phyloP scores from a whole-genome alignment of 2,888 invertebrate genomes.

The Itoplectis maculator region DNA sequence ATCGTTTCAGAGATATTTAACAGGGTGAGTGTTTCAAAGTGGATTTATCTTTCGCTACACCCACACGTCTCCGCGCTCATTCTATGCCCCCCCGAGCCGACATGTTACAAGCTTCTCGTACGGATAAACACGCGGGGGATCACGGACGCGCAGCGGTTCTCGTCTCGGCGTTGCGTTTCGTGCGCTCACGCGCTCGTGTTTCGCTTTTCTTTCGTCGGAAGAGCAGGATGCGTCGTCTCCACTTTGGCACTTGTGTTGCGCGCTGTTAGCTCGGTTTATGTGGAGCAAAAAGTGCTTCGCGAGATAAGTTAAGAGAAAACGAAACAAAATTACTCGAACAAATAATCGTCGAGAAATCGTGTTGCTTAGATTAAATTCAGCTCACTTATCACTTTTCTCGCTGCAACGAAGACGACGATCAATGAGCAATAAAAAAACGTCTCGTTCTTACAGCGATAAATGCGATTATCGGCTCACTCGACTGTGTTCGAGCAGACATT shows the following conservation, averaged over 20 bases:
- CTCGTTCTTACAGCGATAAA: background rate
- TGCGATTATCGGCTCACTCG: background rate
- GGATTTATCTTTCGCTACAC: constrained; percentile 66
- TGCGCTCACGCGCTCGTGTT: constrained; percentile 21
- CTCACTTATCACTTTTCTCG: too few species aligned
- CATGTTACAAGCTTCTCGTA: constrained; percentile 62
- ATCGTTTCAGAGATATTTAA: constrained; percentile 64
- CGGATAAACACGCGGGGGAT: constrained; percentile 60
- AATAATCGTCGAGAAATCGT: background rate
- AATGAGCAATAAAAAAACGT: background rate
- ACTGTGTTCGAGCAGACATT: background rate
- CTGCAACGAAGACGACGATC: background rate
- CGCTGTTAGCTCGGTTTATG: background rate
- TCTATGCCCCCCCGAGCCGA: constrained; percentile 34
- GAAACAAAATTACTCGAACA: background rate
- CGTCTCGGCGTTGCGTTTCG: constrained; percentile 52
- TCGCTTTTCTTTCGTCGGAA: constrained; percentile 33
- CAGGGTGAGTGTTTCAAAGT: constrained; percentile 63
- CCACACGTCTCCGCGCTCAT: constrained; percentile 55
- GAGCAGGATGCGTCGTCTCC: constrained; percentile 60
- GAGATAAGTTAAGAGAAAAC: too few species aligned
- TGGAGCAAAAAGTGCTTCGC: background rate
- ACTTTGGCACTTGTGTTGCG: constrained; percentile 26
- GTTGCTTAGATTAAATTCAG: too few species aligned
- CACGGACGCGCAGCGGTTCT: constrained; percentile 39